phyloP scores from a whole-genome alignment of 1,140 invertebrate species.

The Diachasma alloeum region DNA sequence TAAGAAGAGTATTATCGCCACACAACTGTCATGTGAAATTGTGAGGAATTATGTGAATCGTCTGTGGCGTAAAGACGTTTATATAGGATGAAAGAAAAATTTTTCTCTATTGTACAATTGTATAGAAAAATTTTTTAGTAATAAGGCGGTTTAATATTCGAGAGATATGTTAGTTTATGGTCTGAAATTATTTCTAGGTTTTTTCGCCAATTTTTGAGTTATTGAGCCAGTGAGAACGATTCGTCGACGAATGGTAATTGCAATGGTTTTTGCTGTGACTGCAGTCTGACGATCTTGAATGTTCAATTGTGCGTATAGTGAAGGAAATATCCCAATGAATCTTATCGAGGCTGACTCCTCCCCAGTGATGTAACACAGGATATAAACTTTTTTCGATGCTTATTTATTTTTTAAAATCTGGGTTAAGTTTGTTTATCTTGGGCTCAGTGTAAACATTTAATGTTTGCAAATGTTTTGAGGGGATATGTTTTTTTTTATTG shows the following conservation, averaged over 20 bases:
- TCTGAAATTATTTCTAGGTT: slow-evolving; percentile 42
- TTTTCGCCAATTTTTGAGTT: slow-evolving; percentile 1
- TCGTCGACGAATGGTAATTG: neutral
- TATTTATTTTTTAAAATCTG: too few species aligned
- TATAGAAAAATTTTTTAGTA: slow-evolving; percentile 43
- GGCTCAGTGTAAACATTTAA: too few species aligned
- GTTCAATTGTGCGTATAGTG: too few species aligned
- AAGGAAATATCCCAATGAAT: too few species aligned
- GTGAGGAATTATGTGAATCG: slow-evolving; percentile 32
- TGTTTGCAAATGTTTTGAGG: neutral
- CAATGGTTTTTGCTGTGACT: neutral
- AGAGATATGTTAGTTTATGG: slow-evolving; percentile 63
- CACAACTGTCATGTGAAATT: slow-evolving; percentile 22
- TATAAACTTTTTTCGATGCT: too few species aligned
- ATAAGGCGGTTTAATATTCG: slow-evolving; percentile 31
- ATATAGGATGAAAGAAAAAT: slow-evolving; percentile 46
- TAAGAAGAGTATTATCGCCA: slow-evolving; percentile 44
- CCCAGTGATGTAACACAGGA: too few species aligned
- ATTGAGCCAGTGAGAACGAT: neutral
- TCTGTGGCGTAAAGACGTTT: slow-evolving; percentile 13
- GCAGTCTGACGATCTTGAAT: too few species aligned
- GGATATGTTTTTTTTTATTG: neutral
- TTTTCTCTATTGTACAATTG: slow-evolving; percentile 55
- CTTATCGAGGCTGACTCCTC: too few species aligned
- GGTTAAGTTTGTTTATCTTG: too few species aligned